Evolutionary conservation across 2,797 vertebrate genomes (phyloP), one percentile per base, ranked within the genome.

Genomic region (Labroides dimidiatus): DNA sequence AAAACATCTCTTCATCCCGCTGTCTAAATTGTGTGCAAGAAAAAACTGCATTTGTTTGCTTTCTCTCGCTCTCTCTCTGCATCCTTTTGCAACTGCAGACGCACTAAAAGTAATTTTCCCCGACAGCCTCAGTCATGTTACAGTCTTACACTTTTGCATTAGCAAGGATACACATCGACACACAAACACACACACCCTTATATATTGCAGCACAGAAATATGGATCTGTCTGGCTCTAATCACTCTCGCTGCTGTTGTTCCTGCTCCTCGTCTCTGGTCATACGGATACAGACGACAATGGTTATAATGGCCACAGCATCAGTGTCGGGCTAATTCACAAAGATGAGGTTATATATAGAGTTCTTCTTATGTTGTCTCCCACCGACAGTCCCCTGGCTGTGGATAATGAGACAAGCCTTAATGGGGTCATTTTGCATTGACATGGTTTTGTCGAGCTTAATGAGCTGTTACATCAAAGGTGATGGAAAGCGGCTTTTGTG

Each of bases 381-480:
- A 41, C 74, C 87, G 87, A 89, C 86, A 89, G 87, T 85, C 75
- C 64, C 80, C 62, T 73, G 55, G 85, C 86, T 78, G 78, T 82
- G 75, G 83, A 89, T 92, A 91, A 92, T 89, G 81, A 88, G 81
- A 86, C 75, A 66, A 66, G 84, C 84, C 78, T 77, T 87, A 92
- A 92, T 90, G 81, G 89, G 87, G 85, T 91, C 78, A 88, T 89
- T 90, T 91, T 11, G 24, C 82, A 81, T 84, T 88, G 86, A 85
- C 87, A 85, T 82, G 80, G 64, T 84, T 90, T 84, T 91, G 80
- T 91, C 84, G 63, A 58, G 77, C 76, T 79, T 90, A 85, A 90
- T 88, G 86, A 91, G 88, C 77, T 86, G 87, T 80, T 81, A 73
- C 86, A 90, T 91, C 75, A 89, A 86, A 92, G 86, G 84, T 89